Evolutionary conservation across 1,140 invertebrate species (phyloP).

Genomic region (Atopsyche davidsoni): DNA sequence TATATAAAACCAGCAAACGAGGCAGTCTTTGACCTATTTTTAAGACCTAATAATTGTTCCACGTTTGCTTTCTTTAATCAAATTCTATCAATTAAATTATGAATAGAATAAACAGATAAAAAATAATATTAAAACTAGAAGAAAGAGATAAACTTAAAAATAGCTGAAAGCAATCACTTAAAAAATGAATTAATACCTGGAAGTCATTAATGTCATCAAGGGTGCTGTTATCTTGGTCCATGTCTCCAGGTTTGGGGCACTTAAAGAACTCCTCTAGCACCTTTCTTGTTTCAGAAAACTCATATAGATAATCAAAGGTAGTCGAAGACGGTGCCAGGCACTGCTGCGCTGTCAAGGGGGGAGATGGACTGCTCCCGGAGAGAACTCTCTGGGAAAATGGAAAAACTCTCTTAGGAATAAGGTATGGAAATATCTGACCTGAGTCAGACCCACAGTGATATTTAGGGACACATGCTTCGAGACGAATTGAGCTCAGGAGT

Average conservation of each 20-base stretch:
- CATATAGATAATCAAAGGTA: slow-evolving; percentile 81
- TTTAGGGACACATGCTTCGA: too few species aligned
- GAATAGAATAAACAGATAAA: too few species aligned
- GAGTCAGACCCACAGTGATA: too few species aligned
- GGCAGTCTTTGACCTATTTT: too few species aligned
- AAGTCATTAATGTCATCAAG: slow-evolving; percentile 49
- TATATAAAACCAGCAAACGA: too few species aligned
- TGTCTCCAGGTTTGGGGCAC: slow-evolving; percentile 48
- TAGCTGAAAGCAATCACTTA: too few species aligned
- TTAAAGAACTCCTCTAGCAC: slow-evolving; percentile 89
- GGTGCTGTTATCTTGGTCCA: slow-evolving; percentile 30
- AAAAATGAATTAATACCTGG: slow-evolving; percentile 40
- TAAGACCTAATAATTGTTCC: too few species aligned
- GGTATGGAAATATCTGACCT: not conserved
- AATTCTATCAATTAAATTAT: too few species aligned
- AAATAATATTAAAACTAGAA: slow-evolving; percentile 20
- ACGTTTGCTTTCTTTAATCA: too few species aligned
- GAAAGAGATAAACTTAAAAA: too few species aligned
- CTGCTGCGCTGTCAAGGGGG: slow-evolving; percentile 45
- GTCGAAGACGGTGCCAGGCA: slow-evolving; percentile 34
- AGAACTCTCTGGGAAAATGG: slow-evolving; percentile 39
- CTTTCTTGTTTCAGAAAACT: slow-evolving; percentile 85
- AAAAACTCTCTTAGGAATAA: too few species aligned
- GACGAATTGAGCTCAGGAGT: too few species aligned
- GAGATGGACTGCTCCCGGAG: slow-evolving; percentile 42